Evolutionary conservation across 2,113 vertebrate species (phyloP).

Genomic region (Semnornis frantzii): DNA sequence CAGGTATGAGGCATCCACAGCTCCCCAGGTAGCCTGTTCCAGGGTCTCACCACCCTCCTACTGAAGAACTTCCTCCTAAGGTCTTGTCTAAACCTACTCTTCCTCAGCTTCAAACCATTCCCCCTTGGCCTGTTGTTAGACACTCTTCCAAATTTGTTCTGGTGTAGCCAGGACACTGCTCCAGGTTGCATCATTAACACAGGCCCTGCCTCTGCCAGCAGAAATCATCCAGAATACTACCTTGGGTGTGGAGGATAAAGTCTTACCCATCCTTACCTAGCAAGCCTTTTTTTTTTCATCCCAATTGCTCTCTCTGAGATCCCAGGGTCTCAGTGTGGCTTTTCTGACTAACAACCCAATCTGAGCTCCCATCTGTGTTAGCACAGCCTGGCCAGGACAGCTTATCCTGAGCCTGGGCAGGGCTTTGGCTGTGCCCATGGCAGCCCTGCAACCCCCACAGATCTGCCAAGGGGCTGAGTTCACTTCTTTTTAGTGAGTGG

Average conservation of each 20-base stretch:
- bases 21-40: no score
- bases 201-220: neutral
- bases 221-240: neutral
- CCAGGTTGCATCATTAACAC: neutral
- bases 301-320: neutral
- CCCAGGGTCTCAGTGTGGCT: rapidly evolving
- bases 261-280: neutral
- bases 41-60: no score
- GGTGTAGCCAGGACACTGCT: neutral
- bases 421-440: neutral
- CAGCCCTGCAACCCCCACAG: neutral
- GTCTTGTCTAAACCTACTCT: no score
- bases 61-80: no score
- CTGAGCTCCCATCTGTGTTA: neutral
- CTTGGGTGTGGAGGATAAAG: neutral
- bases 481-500: neutral
- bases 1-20: no score
- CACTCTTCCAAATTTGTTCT: neutral
- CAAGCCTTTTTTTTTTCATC: neutral
- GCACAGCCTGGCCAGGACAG: neutral
- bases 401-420: neutral
- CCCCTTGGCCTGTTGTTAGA: no score
- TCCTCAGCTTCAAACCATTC: no score
- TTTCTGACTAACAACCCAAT: neutral
- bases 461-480: neutral